A percentile compares a stretch with the other conserved stretches of the same genome.
Conservation (phyloP, 1,140 invertebrate species). For the Geopemphigus sp. region DNA sequence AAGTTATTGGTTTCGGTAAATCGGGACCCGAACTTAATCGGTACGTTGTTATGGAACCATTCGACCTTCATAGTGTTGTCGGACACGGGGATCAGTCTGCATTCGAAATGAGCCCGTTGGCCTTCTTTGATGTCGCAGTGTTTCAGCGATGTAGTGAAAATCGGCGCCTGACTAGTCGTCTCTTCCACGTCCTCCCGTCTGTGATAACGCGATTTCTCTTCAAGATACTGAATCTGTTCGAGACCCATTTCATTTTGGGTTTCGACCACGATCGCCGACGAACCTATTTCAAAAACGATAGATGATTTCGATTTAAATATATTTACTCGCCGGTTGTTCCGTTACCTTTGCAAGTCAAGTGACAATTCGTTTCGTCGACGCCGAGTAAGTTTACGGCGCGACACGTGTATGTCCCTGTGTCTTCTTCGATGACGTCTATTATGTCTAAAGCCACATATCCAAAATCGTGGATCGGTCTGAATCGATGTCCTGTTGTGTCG, state of each 20-base stretch:
- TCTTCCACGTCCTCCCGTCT: slow-evolving; percentile 74
- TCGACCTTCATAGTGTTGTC: slow-evolving; percentile 95
- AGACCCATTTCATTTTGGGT: slow-evolving; percentile 81
- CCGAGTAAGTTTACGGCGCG: slow-evolving; percentile 85
- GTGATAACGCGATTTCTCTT: slow-evolving; percentile 76
- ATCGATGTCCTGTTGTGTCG: slow-evolving; percentile 70
- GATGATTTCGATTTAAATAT: neutral
- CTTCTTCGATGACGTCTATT: slow-evolving; percentile 86
- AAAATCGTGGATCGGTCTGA: slow-evolving; percentile 93
- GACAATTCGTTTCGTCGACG: slow-evolving; percentile 77
- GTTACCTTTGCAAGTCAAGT: slow-evolving; percentile 67
- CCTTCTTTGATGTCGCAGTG: slow-evolving; percentile 92
- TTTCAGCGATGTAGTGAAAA: slow-evolving; percentile 86
- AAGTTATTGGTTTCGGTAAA: slow-evolving; percentile 92
- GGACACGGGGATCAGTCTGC: slow-evolving; percentile 90
- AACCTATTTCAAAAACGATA: slow-evolving; percentile 44
- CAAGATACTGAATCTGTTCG: slow-evolving; percentile 82
- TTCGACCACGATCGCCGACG: slow-evolving; percentile 74
- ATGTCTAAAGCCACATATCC: slow-evolving; percentile 92
- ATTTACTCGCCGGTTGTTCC: no score
- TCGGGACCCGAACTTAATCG: slow-evolving; percentile 81
- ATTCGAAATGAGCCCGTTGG: slow-evolving; percentile 94
- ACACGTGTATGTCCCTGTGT: slow-evolving; percentile 91
- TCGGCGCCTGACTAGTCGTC: slow-evolving; percentile 80
- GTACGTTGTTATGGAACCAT: slow-evolving; percentile 93